These are phyloP conservation scores for Xiphophorus couchianus DNA, from an alignment of 2,113 vertebrate species.

Conservation along the genomic window DNA sequence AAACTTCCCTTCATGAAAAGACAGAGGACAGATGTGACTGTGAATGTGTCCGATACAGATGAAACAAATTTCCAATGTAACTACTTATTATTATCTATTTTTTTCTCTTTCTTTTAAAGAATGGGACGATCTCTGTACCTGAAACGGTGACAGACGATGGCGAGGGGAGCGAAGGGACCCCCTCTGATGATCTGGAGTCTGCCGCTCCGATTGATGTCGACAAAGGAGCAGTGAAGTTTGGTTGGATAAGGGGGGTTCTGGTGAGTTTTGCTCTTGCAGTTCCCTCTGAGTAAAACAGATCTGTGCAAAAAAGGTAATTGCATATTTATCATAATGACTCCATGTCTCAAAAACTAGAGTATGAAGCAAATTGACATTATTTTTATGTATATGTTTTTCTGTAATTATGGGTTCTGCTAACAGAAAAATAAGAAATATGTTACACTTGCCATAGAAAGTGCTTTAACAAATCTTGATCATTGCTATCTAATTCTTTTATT, in stretches of 20 bases:
- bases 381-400: slow-evolving; percentile 3
- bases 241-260: slow-evolving; percentile 98
- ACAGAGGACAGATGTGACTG: background rate
- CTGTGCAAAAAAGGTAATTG: background rate
- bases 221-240: slow-evolving; percentile 88
- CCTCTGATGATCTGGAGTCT: slow-evolving; percentile 82
- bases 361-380: background rate
- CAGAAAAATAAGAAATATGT: background rate
- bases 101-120: slow-evolving; percentile 69
- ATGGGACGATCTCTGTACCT: slow-evolving; percentile 73
- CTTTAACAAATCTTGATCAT: background rate
- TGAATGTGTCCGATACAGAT: background rate
- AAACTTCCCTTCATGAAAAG: background rate
- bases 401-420: background rate
- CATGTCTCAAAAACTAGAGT: background rate
- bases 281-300: slow-evolving; percentile 16
- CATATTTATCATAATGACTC: background rate
- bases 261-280: slow-evolving; percentile 79
- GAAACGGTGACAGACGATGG: slow-evolving; percentile 78
- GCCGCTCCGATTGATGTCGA: slow-evolving; percentile 71
- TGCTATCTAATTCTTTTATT: background rate
- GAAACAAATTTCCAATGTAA: background rate
- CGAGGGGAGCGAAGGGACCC: slow-evolving; percentile 80
- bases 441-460: background rate
- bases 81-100: background rate